Evolutionary conservation across 2,797 vertebrate genomes (phyloP).

Genomic region (Chaetodon trifasciatus): DNA sequence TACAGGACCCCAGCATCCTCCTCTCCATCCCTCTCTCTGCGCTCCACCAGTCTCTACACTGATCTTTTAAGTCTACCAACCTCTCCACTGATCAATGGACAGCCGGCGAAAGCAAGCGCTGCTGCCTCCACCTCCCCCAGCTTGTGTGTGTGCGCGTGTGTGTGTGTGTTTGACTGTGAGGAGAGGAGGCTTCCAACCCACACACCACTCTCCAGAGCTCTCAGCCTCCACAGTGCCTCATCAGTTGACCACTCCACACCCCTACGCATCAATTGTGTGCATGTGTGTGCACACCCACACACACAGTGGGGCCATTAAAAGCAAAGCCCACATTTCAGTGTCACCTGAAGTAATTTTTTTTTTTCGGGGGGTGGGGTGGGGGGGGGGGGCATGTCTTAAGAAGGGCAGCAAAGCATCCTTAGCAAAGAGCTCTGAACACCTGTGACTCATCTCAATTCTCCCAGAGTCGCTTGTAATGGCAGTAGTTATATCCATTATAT

Average conservation of each 20-base stretch:
- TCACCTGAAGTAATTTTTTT: slow-evolving; percentile 60
- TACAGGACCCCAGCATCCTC: slow-evolving; percentile 30
- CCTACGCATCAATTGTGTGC: slow-evolving; percentile 78
- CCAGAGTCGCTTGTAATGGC: slow-evolving; percentile 42
- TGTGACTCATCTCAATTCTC: slow-evolving; percentile 62
- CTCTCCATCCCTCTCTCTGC: slow-evolving; percentile 61
- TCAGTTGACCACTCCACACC: slow-evolving; percentile 83
- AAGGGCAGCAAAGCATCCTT: slow-evolving; percentile 43
- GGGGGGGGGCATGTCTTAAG: slow-evolving; percentile 33
- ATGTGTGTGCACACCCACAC: slow-evolving; percentile 62
- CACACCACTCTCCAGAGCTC: slow-evolving; percentile 84
- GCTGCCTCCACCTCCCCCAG: slow-evolving; percentile 79
- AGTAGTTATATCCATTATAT: slow-evolving; percentile 36
- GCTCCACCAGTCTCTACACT: slow-evolving; percentile 69
- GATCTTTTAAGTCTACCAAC: slow-evolving; percentile 80
- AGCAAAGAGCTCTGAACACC: slow-evolving; percentile 53
- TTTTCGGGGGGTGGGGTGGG: background rate
- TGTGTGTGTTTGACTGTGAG: slow-evolving; percentile 60
- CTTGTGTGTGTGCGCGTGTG: slow-evolving; percentile 46
- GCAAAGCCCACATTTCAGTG: slow-evolving; percentile 57
- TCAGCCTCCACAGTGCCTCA: slow-evolving; percentile 83
- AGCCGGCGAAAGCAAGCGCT: slow-evolving; percentile 71
- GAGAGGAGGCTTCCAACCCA: slow-evolving; percentile 82
- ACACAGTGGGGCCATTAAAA: slow-evolving; percentile 52
- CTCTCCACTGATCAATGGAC: slow-evolving; percentile 81